phyloP scores from a whole-genome alignment of 2,888 invertebrate species.

The Neria commutata region DNA sequence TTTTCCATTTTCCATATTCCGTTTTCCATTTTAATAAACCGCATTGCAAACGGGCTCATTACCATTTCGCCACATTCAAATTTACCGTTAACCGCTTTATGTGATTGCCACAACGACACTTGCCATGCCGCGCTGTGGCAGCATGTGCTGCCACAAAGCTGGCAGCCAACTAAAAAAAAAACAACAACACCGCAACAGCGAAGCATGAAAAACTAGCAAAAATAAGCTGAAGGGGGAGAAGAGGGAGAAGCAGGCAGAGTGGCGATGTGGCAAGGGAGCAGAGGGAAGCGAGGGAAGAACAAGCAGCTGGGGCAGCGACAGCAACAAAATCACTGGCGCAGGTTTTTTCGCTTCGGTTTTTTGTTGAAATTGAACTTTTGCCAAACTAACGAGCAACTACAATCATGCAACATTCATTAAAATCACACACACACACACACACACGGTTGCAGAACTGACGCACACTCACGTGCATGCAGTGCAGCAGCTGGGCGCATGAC shows the following conservation, averaged over 20 bases:
- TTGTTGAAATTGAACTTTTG: constrained; percentile 48
- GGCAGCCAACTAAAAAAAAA: too few relatives aligned
- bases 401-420: constrained; percentile 49
- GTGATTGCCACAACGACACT: constrained; percentile 11
- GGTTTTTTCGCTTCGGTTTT: not conserved
- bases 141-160: too few relatives aligned
- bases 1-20: too few relatives aligned
- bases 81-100: constrained; percentile 23
- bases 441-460: not conserved
- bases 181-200: not conserved
- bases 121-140: too few relatives aligned
- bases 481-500: constrained; percentile 1
- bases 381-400: constrained; percentile 51
- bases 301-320: not conserved
- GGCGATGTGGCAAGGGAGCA: not conserved
- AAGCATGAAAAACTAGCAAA: not conserved
- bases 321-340: not conserved
- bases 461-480: constrained; percentile 6
- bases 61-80: constrained; percentile 26
- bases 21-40: too few relatives aligned
- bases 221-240: not conserved
- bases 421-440: constrained; percentile 37
- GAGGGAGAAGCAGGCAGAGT: not conserved
- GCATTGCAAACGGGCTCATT: constrained; percentile 18
- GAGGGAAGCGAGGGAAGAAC: not conserved